A percentile compares a stretch with the other conserved stretches of the same genome.
Evolutionary conservation across 1,140 invertebrate species (phyloP).

Genomic region (Hypsibius dujardini): DNA sequence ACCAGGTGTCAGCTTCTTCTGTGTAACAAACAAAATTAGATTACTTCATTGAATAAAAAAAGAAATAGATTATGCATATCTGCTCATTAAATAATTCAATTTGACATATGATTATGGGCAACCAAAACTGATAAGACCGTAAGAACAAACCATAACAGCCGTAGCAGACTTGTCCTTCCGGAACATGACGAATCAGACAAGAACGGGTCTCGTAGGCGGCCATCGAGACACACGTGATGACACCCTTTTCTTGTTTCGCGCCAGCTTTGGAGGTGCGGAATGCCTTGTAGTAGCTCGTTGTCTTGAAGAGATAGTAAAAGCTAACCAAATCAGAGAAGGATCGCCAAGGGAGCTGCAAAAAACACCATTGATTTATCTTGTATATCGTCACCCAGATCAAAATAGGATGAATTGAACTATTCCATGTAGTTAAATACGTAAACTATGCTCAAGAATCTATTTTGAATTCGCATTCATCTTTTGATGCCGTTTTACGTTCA

Average conservation of each 20-base stretch:
- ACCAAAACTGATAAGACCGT: neutral
- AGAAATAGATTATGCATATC: neutral
- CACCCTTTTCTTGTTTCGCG: neutral
- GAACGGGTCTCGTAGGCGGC: neutral
- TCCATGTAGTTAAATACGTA: no score
- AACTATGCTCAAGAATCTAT: no score
- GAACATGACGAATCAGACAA: neutral
- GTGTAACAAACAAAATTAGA: neutral
- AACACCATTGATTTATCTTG: neutral
- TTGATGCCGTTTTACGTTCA: no score
- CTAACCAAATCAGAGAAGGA: neutral
- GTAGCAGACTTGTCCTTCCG: neutral
- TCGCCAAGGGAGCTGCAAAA: constrained; percentile 13
- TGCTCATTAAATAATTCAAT: neutral
- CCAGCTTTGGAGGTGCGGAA: neutral
- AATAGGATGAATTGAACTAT: no score
- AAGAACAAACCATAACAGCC: neutral
- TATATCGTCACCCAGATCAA: no score
- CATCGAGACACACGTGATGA: neutral
- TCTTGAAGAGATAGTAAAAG: constrained; percentile 13
- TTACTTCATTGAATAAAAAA: neutral
- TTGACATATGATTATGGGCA: neutral
- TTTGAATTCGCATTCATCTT: no score
- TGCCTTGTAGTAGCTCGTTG: neutral
- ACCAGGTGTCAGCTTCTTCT: neutral